Base-by-base conservation (phyloP, 2,113 vertebrate species). In the Sialia sialis region DNA sequence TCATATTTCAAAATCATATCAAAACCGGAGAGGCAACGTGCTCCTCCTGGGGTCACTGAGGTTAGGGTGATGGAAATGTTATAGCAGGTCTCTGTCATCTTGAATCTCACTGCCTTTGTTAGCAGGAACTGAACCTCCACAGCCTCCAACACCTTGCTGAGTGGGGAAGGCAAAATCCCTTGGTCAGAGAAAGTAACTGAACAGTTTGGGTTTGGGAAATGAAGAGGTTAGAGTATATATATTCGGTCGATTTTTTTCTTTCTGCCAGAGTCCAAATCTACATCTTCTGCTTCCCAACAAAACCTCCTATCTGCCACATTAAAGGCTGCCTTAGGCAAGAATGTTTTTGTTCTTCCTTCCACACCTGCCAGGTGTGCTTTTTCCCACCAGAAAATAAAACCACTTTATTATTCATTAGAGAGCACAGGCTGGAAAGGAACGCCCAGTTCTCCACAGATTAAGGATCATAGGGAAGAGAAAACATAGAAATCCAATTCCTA, bases 21-120 rank as follows among this genome's bases (percentile, higher is more conserved):
- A 12, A 51, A 91, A 72, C 46, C 22, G 16, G 51, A 79, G 19
- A 67, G 48, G 13, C 4, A 78, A 44, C 0, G 0, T 54, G 11
- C 18, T 70, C 15, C 22, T 69, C 22, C 55, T 78, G 38, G 11
- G 56, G 13, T 34, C 38, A 54, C 15, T 0, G 2, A 49, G 32
- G 8, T 23, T 68, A 70, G 22, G 15, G 14, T 64, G 11, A 82
- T 2, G 2, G 17, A 79, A 70, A 44, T 43, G 41, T 16, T 70
- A 7, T 44, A 44, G 52, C 19, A 64, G 43, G 3, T 52, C 5
- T 29, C 10, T 8, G 27, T 69, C 9, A 43, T 54, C 38, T 74
- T 39, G 12, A 74, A 62, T 36, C 3, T 81, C 41, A n/a, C 10
- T 4, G 3, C 17, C 7, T 84, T 67, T 27, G 1, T 16, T 4